Percentiles rank a stretch among this genome's conserved stretches.
phyloP scores from a whole-genome alignment of 1,140 invertebrate genomes.

The Uloborus diversus region DNA sequence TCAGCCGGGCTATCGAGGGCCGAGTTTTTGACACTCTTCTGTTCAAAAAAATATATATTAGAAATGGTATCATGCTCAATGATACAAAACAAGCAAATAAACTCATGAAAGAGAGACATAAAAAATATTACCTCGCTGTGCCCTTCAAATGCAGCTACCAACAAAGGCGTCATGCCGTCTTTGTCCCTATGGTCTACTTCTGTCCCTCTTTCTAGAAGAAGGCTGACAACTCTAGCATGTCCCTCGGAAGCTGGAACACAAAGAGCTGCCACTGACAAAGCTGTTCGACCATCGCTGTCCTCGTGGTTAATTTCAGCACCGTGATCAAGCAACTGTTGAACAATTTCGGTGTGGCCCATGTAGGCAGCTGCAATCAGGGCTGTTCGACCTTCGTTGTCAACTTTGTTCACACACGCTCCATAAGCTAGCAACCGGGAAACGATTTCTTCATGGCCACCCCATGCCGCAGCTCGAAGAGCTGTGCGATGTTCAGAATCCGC shows the following conservation, averaged over 20 bases:
- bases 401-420: constrained; percentile 85
- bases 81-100: too few species aligned
- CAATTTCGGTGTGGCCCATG: constrained; percentile 70
- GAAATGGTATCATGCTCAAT: too few species aligned
- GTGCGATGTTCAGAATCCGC: constrained; percentile 88
- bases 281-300: constrained; percentile 71
- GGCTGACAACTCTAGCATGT: constrained; percentile 72
- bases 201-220: constrained; percentile 85
- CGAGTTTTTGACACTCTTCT: too few species aligned
- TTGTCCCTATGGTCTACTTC: constrained; percentile 88
- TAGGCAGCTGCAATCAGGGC: constrained; percentile 70
- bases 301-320: constrained; percentile 64
- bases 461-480: constrained; percentile 89
- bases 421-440: constrained; percentile 84
- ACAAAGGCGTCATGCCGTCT: constrained; percentile 90
- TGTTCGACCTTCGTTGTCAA: constrained; percentile 86
- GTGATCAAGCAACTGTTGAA: constrained; percentile 64
- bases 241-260: constrained; percentile 86
- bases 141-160: constrained; percentile 94
- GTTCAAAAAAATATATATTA: too few species aligned
- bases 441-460: constrained; percentile 92
- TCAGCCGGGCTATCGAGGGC: too few species aligned
- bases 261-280: constrained; percentile 88
- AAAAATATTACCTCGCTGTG: constrained; percentile 72
- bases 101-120: too few species aligned